Percentiles rank a stretch among this genome's conserved stretches.
Evolutionary conservation across 1,140 invertebrate genomes (phyloP).

Genomic region (Dreissena rostriformis): DNA sequence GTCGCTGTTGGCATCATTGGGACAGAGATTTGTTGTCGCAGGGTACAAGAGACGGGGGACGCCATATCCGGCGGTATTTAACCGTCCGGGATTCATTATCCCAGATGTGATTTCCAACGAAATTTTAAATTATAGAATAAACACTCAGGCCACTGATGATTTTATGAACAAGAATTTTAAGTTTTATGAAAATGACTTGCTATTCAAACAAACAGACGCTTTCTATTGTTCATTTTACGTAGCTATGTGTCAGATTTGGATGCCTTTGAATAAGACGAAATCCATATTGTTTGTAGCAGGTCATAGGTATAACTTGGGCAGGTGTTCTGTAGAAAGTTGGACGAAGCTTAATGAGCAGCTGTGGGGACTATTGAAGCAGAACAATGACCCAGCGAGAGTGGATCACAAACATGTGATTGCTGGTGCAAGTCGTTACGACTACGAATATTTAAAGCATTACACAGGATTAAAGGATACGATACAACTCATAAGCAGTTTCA

Average conservation of each 20-base stretch:
- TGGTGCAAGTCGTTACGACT: conserved; percentile 19
- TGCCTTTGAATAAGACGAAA: conserved; percentile 20
- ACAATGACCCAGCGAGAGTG: background rate
- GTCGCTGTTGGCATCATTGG: background rate
- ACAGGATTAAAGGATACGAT: background rate
- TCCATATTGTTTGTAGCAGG: conserved; percentile 15
- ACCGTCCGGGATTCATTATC: background rate
- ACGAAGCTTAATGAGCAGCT: background rate
- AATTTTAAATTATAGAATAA: background rate
- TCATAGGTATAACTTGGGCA: conserved; percentile 19
- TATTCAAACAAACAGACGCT: background rate
- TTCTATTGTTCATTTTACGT: conserved; percentile 15
- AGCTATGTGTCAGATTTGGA: conserved; percentile 22
- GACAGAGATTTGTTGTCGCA: background rate
- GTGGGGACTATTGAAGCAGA: background rate
- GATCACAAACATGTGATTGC: conserved; percentile 19
- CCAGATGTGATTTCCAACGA: background rate
- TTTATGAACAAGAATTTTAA: background rate
- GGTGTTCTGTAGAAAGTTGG: conserved; percentile 5
- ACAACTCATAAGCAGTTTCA: conserved; percentile 2
- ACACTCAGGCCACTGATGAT: background rate
- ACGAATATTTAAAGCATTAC: conserved; percentile 19
- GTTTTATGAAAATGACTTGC: background rate
- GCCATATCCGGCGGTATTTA: background rate
- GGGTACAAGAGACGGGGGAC: background rate